Base-by-base conservation (phyloP, 2,797 vertebrate species). In the Chiroxiphia lanceolata region DNA sequence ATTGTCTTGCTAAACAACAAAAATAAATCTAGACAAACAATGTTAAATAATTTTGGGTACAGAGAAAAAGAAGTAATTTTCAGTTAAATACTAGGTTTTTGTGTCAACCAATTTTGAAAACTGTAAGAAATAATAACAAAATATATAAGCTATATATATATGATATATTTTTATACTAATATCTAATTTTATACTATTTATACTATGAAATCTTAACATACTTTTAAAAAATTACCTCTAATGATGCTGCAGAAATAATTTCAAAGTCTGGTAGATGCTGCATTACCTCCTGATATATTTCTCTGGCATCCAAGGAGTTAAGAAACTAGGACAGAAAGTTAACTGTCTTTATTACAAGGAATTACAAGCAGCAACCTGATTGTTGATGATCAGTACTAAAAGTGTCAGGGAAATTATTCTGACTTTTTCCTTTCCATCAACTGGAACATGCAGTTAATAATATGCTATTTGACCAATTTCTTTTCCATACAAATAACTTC, bases 271-370 rank as follows among this genome's bases (percentile, higher is more conserved):
- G 99, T 69, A 99, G 98, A 83, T 98, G 98, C 68, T 97, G 90
- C 87, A 99, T 98, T 94, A 99, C 98, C 97, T 99, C 98, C 63
- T 84, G 96, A 97, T 99, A 99, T 95, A 99, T 98, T 96, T 99
- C 99, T 97, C 96, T 99, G 86, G 98, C 98, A 96, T 99, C 99
- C 97, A 99, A 97, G 83, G 98, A 98, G n/a, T 97, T 98, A 80
- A 99, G 94, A 97, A 98, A 99, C 99, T 99, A 96, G 36, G 90
- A 96, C 47, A 45, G 90, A 97, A 79, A 86, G 44, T 87, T 60
- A 90, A 59, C 36, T 53, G 9, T 68, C 13, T 83, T 95, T 72
- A 81, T 51, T 87, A 51, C 4, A 84, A 54, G 26, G 34, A 89
- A 94, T 57, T 89, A 56, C 15, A 79, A 92, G 80, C 23, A 72